Conservation (phyloP, 2,888 invertebrate genomes). For the Diploptera punctata region DNA sequence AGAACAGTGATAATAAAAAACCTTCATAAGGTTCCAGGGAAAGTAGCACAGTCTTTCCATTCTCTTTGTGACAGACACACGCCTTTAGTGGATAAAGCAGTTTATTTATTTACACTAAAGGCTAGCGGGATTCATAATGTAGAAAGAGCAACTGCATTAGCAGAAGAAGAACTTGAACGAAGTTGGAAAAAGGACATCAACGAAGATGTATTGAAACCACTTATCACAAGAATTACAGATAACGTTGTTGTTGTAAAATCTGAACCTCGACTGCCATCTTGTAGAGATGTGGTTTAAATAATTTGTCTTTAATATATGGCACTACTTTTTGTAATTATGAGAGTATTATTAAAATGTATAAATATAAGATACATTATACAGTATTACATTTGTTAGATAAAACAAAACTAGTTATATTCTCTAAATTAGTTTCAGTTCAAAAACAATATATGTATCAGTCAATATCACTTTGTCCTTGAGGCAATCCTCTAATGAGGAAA, state of each 20-base stretch:
- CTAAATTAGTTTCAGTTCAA: no score
- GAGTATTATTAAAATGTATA: no score
- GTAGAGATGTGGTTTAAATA: no score
- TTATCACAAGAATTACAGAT: not conserved
- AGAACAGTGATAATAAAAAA: slow-evolving; percentile 1
- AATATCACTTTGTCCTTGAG: no score
- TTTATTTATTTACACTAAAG: slow-evolving; percentile 10
- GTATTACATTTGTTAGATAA: no score
- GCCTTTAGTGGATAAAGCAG: slow-evolving; percentile 10
- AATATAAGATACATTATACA: no score
- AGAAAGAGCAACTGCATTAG: not conserved
- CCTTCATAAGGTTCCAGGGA: slow-evolving; percentile 13
- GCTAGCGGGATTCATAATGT: not conserved
- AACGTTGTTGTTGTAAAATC: not conserved
- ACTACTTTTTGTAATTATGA: no score
- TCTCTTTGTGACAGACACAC: slow-evolving; percentile 7
- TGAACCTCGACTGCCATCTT: not conserved
- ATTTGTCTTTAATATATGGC: no score
- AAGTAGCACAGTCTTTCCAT: slow-evolving; percentile 8
- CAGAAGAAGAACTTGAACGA: not conserved
- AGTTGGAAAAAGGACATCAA: not conserved
- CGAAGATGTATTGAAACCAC: not conserved
- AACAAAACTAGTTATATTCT: no score
- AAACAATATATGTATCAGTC: no score
- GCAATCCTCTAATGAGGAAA: no score